Conservation (phyloP, 2,113 vertebrate species). For the Heterocephalus glaber region DNA sequence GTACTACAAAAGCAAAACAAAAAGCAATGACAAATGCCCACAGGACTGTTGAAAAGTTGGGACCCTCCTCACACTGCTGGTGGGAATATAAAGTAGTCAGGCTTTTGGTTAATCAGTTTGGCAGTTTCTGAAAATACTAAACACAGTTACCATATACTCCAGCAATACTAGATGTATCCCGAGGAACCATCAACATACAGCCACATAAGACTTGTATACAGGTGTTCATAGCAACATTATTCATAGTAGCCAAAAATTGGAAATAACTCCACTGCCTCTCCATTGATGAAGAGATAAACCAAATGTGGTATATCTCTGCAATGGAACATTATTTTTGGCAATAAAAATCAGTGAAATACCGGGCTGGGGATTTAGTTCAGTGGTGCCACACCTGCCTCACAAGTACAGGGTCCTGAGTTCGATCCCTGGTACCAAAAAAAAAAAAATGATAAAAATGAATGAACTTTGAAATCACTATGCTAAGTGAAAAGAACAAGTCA, state of each 20-base stretch:
- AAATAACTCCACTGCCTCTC: not conserved
- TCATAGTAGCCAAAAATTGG: not conserved
- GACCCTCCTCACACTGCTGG: not conserved
- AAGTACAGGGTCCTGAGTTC: too few relatives aligned
- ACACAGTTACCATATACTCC: not conserved
- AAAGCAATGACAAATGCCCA: not conserved
- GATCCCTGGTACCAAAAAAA: too few relatives aligned
- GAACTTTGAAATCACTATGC: not conserved
- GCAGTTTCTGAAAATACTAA: not conserved
- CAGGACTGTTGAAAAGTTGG: not conserved
- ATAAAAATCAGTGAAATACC: not conserved
- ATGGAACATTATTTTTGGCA: not conserved
- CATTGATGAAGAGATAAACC: not conserved
- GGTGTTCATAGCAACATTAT: not conserved
- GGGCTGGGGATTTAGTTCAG: not conserved
- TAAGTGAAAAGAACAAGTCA: not conserved
- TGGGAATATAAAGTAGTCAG: not conserved
- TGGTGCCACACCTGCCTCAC: too few relatives aligned
- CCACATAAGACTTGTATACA: not conserved
- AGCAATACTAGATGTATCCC: not conserved
- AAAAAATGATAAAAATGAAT: too few relatives aligned
- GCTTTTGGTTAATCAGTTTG: not conserved
- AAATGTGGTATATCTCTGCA: not conserved
- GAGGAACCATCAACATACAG: not conserved
- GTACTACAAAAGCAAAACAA: not conserved